phyloP scores from a whole-genome alignment of 2,113 vertebrate species.

The Tenrec ecaudatus region DNA sequence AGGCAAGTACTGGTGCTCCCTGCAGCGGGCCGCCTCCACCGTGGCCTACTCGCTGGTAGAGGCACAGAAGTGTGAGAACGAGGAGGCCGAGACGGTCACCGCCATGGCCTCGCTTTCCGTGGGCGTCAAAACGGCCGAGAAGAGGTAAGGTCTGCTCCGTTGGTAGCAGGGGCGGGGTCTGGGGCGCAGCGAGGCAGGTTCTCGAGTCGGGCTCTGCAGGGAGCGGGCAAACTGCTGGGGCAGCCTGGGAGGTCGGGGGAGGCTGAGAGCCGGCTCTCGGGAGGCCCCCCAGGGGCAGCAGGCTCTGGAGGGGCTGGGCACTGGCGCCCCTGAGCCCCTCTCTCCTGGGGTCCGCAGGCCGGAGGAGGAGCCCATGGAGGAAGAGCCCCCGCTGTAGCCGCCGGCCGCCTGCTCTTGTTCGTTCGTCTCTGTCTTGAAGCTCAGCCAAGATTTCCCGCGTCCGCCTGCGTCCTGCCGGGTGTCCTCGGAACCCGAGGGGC shows the following conservation, averaged over 20 bases:
- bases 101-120: conserved; percentile 98
- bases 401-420: conserved; percentile 81
- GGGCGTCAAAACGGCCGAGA: conserved; percentile 93
- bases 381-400: conserved; percentile 95
- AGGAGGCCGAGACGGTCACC: conserved; percentile 96
- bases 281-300: too few relatives aligned
- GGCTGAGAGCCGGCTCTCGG: too few relatives aligned
- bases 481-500: conserved; percentile 80
- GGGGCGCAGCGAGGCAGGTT: too few relatives aligned
- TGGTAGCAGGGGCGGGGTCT: too few relatives aligned
- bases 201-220: too few relatives aligned
- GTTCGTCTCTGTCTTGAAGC: conserved; percentile 89
- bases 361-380: conserved; percentile 98
- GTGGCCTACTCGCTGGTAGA: conserved; percentile 93
- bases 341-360: conserved; percentile 83
- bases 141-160: conserved; percentile 87
- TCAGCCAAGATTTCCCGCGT: conserved; percentile 88
- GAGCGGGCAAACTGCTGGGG: too few relatives aligned
- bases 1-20: conserved; percentile 97
- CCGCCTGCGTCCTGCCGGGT: conserved; percentile 83
- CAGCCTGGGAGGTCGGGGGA: too few relatives aligned
- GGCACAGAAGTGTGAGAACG: conserved; percentile 92
- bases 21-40: conserved; percentile 91
- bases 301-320: too few relatives aligned
- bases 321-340: too few relatives aligned